Evolutionary conservation across 2,113 vertebrate species (phyloP).

Genomic region (Furnarius figulus): DNA sequence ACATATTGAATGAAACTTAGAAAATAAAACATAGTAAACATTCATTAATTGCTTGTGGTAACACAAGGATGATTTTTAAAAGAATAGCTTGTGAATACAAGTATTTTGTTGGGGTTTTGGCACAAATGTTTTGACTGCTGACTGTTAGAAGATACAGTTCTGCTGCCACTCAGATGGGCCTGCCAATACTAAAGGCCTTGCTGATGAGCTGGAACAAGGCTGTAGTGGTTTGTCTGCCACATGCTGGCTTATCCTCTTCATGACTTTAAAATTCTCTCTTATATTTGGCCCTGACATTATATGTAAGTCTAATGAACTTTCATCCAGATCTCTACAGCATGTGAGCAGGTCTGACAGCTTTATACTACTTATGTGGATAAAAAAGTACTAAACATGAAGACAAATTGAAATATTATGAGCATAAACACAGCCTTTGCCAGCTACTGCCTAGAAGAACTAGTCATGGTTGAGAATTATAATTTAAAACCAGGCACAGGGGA

Average conservation of each 20-base stretch:
- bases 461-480: not conserved
- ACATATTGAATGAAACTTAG: not conserved
- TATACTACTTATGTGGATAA: not conserved
- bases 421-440: conserved; percentile 26
- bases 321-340: not conserved
- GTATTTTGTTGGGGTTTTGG: not conserved
- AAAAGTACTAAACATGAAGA: conserved; percentile 15
- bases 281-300: not conserved
- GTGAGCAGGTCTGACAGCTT: not conserved
- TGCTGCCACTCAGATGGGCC: not conserved
- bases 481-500: not conserved
- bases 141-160: conserved; percentile 2
- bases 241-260: not conserved
- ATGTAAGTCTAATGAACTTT: not conserved
- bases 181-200: not conserved
- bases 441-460: not conserved
- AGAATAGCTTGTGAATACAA: not conserved
- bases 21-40: not conserved
- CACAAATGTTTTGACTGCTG: not conserved
- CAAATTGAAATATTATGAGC: conserved; percentile 57
- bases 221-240: not conserved
- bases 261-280: not conserved
- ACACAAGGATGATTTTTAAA: not conserved
- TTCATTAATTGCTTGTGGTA: not conserved
- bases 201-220: conserved; percentile 31